These are phyloP conservation scores for Alosa alosa DNA, from an alignment of 2,113 vertebrate species.

Conservation along the genomic window DNA sequence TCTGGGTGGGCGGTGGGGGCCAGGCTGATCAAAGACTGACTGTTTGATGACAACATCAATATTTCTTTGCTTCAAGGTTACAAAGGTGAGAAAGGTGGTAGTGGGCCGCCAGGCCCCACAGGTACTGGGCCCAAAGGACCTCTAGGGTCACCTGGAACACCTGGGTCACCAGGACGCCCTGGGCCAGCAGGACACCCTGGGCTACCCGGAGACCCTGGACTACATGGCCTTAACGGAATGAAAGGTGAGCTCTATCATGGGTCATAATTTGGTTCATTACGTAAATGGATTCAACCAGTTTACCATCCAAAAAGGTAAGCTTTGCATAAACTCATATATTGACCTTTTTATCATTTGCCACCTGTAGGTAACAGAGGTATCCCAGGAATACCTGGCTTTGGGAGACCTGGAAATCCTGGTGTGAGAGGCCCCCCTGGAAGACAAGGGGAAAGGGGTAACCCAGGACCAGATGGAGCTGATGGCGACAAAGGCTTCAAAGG, in stretches of 20 bases:
- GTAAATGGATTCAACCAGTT: neutral
- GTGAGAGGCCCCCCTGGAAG: conserved; percentile 43
- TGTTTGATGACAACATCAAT: neutral
- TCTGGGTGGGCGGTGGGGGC: neutral
- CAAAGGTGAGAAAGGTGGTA: conserved; percentile 39
- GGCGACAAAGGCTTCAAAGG: conserved; percentile 49
- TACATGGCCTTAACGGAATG: conserved; percentile 26
- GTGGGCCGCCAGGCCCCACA: conserved; percentile 49
- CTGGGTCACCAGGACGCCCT: conserved; percentile 42
- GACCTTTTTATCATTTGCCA: neutral
- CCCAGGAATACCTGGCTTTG: conserved; percentile 50
- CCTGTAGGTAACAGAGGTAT: neutral
- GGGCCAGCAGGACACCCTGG: conserved; percentile 55
- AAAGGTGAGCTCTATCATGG: neutral
- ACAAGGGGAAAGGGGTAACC: conserved; percentile 42
- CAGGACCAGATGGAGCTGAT: conserved; percentile 32
- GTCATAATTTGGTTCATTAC: neutral
- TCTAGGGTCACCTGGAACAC: conserved; percentile 44
- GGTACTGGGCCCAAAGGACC: conserved; percentile 32
- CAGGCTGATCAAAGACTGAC: neutral
- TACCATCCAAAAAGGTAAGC: neutral
- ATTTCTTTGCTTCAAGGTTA: neutral
- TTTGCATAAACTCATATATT: neutral
- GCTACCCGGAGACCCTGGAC: conserved; percentile 42
- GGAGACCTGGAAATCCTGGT: conserved; percentile 50